Conservation (phyloP, 2,888 invertebrate genomes). For the Drosophila anceps region DNA sequence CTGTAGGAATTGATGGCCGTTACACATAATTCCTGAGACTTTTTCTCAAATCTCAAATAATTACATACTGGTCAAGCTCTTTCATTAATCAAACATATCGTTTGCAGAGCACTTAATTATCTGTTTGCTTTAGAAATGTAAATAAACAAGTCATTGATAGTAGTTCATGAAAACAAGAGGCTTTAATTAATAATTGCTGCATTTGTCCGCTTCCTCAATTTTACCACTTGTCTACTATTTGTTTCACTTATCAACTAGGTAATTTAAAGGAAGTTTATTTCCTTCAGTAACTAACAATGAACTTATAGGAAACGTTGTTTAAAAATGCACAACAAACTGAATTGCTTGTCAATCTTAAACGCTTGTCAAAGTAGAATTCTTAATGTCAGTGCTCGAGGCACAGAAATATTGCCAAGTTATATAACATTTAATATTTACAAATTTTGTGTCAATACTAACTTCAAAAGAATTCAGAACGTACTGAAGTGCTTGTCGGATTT, state of each 20-base stretch:
- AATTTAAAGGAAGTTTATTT: neutral
- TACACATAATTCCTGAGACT: conserved; percentile 5
- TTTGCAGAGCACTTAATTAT: conserved; percentile 1
- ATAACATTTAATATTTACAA: neutral
- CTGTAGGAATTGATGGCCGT: conserved; percentile 14
- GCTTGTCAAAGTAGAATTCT: neutral
- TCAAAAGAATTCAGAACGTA: neutral
- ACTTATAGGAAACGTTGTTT: no score
- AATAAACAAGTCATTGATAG: neutral
- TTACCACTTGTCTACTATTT: neutral
- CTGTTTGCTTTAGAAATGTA: neutral
- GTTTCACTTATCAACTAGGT: neutral
- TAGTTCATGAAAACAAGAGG: neutral
- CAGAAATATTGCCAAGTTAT: neutral
- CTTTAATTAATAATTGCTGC: neutral
- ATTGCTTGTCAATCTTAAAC: neutral
- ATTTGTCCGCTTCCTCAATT: neutral
- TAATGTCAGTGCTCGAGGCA: neutral
- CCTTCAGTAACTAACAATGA: neutral
- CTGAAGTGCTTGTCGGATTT: neutral
- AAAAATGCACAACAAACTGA: neutral
- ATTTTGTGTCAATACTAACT: neutral
- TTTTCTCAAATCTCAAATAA: neutral
- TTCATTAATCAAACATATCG: conserved; percentile 8
- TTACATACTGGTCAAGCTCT: neutral